phyloP scores from a whole-genome alignment of 2,113 vertebrate genomes.

The Aramus guarauna region DNA sequence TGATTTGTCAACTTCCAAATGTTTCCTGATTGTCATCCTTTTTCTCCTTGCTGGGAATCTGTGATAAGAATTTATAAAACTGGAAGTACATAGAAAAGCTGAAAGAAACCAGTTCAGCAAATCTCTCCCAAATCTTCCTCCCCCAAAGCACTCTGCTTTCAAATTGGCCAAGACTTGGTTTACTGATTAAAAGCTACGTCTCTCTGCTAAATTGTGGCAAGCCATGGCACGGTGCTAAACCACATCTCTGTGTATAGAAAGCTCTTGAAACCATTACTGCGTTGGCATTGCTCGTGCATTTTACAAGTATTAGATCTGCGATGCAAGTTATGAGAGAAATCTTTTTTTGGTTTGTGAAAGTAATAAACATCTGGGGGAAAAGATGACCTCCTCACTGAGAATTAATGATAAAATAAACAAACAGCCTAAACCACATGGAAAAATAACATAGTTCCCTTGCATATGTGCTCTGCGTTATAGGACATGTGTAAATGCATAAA shows the following conservation, averaged over 20 bases:
- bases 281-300: background rate
- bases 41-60: background rate
- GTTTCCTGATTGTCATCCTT: background rate
- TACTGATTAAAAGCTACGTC: background rate
- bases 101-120: background rate
- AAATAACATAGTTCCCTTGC: background rate
- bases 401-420: conserved; percentile 57
- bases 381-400: conserved; percentile 35
- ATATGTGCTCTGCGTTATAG: background rate
- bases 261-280: conserved; percentile 40
- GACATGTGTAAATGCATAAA: background rate
- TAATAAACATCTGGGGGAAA: conserved; percentile 51
- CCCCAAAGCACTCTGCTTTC: background rate
- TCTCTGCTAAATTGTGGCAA: background rate
- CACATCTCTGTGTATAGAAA: background rate
- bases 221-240: background rate
- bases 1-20: background rate
- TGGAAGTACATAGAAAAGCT: background rate
- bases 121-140: background rate
- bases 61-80: background rate
- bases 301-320: conserved; percentile 39
- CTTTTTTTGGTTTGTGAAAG: conserved; percentile 10
- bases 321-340: conserved; percentile 33
- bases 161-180: background rate
- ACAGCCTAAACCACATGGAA: conserved; percentile 36